Conservation (phyloP, 2,888 invertebrate species). For the Eilema griseolum region DNA sequence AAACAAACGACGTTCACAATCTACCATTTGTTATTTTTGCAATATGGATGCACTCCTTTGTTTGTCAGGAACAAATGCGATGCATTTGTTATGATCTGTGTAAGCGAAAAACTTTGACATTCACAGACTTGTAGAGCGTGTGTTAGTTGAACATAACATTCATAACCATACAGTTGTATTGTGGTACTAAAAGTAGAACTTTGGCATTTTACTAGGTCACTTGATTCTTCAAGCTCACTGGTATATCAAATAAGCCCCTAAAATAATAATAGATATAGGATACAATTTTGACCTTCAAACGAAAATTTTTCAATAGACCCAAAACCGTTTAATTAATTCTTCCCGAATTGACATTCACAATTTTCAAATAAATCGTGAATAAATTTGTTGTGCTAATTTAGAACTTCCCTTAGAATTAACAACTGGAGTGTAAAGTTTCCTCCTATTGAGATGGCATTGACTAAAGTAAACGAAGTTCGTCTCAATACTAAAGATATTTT, state of each 20-base stretch:
- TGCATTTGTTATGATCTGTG: slow-evolving; percentile 34
- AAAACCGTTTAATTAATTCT: too few species aligned
- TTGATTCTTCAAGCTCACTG: neutral
- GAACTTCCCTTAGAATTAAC: neutral
- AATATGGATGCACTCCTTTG: slow-evolving; percentile 50
- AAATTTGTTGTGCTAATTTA: neutral
- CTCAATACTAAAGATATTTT: slow-evolving; percentile 7
- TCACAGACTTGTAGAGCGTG: neutral
- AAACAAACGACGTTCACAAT: slow-evolving; percentile 40
- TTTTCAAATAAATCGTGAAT: neutral
- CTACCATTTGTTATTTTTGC: slow-evolving; percentile 54
- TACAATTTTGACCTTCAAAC: neutral
- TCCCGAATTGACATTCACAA: neutral
- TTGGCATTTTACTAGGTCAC: neutral
- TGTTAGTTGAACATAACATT: neutral
- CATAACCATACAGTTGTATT: neutral
- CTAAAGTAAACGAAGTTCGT: neutral
- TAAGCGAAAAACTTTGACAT: slow-evolving; percentile 5
- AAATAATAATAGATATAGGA: neutral
- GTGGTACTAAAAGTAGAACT: neutral
- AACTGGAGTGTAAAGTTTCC: neutral
- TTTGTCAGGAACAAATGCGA: slow-evolving; percentile 35
- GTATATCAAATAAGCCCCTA: neutral
- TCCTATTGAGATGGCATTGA: neutral
- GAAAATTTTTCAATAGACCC: neutral